Percentiles rank a stretch among this genome's conserved stretches.
phyloP scores from a whole-genome alignment of 2,797 vertebrate species.

The Sphenopsis melanotis region DNA sequence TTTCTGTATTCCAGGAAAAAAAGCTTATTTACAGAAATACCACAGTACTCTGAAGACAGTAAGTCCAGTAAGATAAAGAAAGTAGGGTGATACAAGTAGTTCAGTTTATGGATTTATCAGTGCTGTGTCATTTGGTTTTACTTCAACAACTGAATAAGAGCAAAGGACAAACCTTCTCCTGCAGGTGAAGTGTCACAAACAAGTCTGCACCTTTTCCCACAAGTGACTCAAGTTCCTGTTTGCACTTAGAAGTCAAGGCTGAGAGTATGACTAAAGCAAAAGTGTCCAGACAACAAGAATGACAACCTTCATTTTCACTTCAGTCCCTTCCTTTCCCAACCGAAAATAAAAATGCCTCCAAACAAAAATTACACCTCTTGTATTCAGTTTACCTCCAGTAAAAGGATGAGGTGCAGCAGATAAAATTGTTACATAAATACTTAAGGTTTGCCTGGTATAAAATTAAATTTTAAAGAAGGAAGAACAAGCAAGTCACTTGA shows the following conservation, averaged over 20 bases:
- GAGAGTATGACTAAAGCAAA: not conserved
- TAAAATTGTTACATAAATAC: not conserved
- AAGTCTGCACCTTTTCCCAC: not conserved
- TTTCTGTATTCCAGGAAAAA: not conserved
- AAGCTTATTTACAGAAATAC: not conserved
- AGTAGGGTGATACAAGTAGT: not conserved
- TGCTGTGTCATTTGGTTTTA: not conserved
- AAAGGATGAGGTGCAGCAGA: not conserved
- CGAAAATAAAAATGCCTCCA: not conserved
- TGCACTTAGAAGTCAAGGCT: conserved; percentile 20
- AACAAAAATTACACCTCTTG: not conserved
- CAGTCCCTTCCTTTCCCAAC: not conserved
- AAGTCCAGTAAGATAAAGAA: not conserved
- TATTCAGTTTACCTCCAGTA: not conserved
- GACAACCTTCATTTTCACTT: not conserved
- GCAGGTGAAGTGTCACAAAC: not conserved
- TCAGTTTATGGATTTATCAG: not conserved
- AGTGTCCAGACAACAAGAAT: not conserved
- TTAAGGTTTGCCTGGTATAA: not conserved
- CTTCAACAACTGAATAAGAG: not conserved
- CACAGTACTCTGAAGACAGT: not conserved
- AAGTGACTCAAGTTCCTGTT: conserved; percentile 33
- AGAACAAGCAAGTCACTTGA: not conserved
- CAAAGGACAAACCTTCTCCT: not conserved
- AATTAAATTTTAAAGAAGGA: not conserved